Percentiles rank a stretch among this genome's conserved stretches.
phyloP scores from a whole-genome alignment of 2,797 vertebrate genomes.

The Philypnodon macrostomus region DNA sequence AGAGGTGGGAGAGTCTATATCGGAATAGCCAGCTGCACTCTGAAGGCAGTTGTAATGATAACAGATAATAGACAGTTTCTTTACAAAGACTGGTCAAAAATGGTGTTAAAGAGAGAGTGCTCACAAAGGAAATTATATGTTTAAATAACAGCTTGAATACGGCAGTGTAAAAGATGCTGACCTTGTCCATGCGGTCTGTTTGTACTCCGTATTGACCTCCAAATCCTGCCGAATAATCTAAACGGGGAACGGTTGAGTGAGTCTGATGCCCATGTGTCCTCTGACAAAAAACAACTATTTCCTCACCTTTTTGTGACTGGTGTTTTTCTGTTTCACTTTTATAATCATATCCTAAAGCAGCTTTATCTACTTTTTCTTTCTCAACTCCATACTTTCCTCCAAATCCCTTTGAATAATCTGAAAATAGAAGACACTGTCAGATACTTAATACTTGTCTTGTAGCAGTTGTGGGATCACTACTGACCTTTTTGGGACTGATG shows the following conservation, averaged over 20 bases:
- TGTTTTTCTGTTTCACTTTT: slow-evolving; percentile 78
- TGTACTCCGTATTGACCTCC: slow-evolving; percentile 91
- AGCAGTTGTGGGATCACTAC: not conserved
- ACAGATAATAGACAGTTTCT: too few relatives aligned
- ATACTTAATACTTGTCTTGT: not conserved
- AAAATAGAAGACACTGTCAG: too few relatives aligned
- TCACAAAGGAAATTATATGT: too few relatives aligned
- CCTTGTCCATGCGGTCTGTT: slow-evolving; percentile 91
- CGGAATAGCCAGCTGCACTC: slow-evolving; percentile 85
- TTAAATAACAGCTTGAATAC: too few relatives aligned
- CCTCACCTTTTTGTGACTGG: slow-evolving; percentile 80
- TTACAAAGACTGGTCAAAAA: too few relatives aligned
- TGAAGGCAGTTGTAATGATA: too few relatives aligned
- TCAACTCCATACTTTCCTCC: slow-evolving; percentile 89
- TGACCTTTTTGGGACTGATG: slow-evolving; percentile 87
- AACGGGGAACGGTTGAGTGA: slow-evolving; percentile 19
- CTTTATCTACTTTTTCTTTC: slow-evolving; percentile 84
- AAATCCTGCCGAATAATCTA: slow-evolving; percentile 92
- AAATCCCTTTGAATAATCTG: slow-evolving; percentile 90
- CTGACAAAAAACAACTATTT: not conserved
- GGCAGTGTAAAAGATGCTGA: slow-evolving; percentile 38
- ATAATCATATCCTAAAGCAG: slow-evolving; percentile 73
- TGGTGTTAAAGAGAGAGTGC: too few relatives aligned
- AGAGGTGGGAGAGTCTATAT: slow-evolving; percentile 85
- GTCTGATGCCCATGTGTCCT: not conserved